Percentiles rank a stretch among this genome's conserved stretches.
phyloP scores from a whole-genome alignment of 2,113 vertebrate species.

The Nycticorax nycticorax region DNA sequence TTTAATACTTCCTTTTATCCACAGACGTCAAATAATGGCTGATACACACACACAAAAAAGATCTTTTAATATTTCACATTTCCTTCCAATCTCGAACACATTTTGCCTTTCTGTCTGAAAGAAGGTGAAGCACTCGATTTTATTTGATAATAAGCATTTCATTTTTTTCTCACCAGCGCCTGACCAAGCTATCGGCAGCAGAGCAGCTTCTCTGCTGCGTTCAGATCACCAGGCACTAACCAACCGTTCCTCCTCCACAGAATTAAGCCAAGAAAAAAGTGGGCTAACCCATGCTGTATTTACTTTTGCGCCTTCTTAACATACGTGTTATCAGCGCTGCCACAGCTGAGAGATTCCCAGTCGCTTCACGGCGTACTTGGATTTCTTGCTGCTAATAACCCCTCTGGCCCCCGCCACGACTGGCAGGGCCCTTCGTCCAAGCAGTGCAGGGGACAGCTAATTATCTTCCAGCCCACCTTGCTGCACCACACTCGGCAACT shows the following conservation, averaged over 20 bases:
- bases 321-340: slow-evolving; percentile 61
- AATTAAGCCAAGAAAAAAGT: neutral
- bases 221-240: neutral
- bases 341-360: slow-evolving; percentile 58
- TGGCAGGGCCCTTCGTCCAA: slow-evolving; percentile 31
- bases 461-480: slow-evolving; percentile 82
- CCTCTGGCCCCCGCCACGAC: slow-evolving; percentile 5
- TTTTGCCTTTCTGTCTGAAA: neutral
- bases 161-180: neutral
- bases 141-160: neutral
- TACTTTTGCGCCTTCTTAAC: neutral
- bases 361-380: neutral
- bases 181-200: neutral
- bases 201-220: neutral
- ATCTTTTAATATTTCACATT: neutral
- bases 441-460: slow-evolving; percentile 68
- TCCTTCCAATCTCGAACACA: neutral
- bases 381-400: slow-evolving; percentile 64
- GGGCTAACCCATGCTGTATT: neutral
- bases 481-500: slow-evolving; percentile 60
- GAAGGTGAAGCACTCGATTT: accelerated
- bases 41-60: neutral
- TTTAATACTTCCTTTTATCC: neutral
- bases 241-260: neutral
- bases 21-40: neutral